Base-by-base conservation (phyloP, 2,797 vertebrate species). In the Ptychadena robeensis region DNA sequence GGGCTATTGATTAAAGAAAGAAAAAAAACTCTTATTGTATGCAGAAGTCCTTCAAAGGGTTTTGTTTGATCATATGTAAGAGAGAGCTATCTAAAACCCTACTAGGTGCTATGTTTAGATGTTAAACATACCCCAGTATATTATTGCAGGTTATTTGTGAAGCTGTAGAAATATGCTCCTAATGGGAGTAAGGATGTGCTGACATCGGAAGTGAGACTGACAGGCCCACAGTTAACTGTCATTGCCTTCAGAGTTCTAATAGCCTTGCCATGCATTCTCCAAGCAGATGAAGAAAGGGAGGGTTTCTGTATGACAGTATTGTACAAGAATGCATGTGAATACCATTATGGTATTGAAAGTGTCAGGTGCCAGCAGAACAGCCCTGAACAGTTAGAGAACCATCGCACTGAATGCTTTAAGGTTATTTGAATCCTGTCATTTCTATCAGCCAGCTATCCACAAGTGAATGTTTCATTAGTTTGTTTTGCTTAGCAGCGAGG, bases 381-480 rank as follows among this genome's bases (percentile, higher is more conserved):
- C 89, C 91, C 91, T 93, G 93, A 94, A 93, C 93, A 92, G 90
- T 92, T 86, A 92, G 91, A 93, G 92, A 92, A 90, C 92, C 90
- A 90, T 90, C 88, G 76, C 87, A 91, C 90, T 89, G 86, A 89
- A 89, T 90, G 91, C 92, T 93, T 92, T 90, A 91, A 91, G 92
- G 91, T 91, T 92, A 93, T 93, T 89, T 89, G 91, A 93, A 93
- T 92, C 92, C 92, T 94, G 94, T 95, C 94, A 94, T 94, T 93
- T 92, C 91, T 90, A 94, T 93, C 93, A 91, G 91, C 88, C 88
- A 90, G 90, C 90, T 90, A 91, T 91, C 92, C 90, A 89, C 91
- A 90, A 92, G 92, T 90, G 92, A 93, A 91, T 90, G 89, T 90
- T 91, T 94, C 92, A 92, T 95, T 96, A 94, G 93, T 91, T 92